These are phyloP conservation scores for Eciton burchellii DNA, from an alignment of 1,140 invertebrate genomes.

Conservation along the genomic window DNA sequence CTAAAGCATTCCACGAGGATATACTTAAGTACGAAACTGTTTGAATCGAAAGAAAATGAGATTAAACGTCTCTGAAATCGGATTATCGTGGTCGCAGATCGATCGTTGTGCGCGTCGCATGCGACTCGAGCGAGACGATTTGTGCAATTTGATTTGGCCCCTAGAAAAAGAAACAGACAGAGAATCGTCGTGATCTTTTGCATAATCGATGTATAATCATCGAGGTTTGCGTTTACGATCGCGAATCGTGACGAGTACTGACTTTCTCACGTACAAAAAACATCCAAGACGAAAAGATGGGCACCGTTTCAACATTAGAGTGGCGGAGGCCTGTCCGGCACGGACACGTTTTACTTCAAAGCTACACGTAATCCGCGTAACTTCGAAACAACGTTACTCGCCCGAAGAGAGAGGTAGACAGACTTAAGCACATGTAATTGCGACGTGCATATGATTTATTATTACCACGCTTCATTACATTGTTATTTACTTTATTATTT, in stretches of 20 bases:
- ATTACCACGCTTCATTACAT: no score
- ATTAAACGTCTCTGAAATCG: background rate
- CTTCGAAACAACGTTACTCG: slow-evolving; percentile 1
- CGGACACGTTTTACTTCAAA: slow-evolving; percentile 13
- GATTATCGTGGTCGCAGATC: no score
- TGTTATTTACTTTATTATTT: slow-evolving; percentile 4
- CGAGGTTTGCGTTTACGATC: slow-evolving; percentile 46
- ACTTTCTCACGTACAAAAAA: slow-evolving; percentile 58
- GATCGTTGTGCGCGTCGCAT: background rate
- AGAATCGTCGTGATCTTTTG: slow-evolving; percentile 49
- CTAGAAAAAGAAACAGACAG: background rate
- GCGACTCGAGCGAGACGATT: slow-evolving; percentile 9
- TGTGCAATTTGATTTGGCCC: background rate
- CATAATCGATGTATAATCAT: slow-evolving; percentile 51
- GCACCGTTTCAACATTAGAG: slow-evolving; percentile 46
- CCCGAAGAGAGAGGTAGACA: background rate
- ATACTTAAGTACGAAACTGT: background rate
- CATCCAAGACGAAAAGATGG: slow-evolving; percentile 53
- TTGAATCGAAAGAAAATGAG: background rate
- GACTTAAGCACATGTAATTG: background rate
- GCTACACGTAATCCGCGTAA: slow-evolving; percentile 22
- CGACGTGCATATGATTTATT: slow-evolving; percentile 2
- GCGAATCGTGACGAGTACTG: slow-evolving; percentile 46
- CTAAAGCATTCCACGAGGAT: no score
- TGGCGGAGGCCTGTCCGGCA: slow-evolving; percentile 1